Evolutionary conservation across 2,113 vertebrate species (phyloP).

Genomic region (Cygnus buccinator): DNA sequence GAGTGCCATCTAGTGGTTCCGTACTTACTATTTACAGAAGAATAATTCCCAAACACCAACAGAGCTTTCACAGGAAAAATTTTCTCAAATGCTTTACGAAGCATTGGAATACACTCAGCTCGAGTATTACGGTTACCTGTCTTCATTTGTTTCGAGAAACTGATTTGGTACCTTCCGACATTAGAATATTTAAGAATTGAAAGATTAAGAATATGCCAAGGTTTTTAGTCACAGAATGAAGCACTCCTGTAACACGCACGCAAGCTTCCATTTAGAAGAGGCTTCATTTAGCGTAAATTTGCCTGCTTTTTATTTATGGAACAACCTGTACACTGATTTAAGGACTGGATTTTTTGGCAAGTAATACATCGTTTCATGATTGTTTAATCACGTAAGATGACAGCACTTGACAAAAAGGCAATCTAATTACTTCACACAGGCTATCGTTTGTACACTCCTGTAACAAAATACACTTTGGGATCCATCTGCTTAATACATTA

Average conservation of each 20-base stretch:
- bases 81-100: background rate
- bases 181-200: background rate
- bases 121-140: background rate
- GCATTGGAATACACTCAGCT: background rate
- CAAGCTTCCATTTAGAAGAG: background rate
- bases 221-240: background rate
- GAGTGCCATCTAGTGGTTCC: slow-evolving; percentile 55
- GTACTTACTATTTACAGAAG: background rate
- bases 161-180: background rate
- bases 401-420: background rate
- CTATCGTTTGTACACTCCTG: background rate
- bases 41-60: rapidly evolving
- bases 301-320: background rate
- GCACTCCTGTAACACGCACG: background rate
- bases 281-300: background rate
- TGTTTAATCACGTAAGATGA: background rate
- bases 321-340: background rate
- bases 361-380: background rate
- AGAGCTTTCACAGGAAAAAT: background rate
- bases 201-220: background rate
- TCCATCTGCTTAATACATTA: slow-evolving; percentile 59
- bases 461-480: slow-evolving; percentile 35
- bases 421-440: background rate
- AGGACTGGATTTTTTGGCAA: background rate
- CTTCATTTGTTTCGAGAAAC: background rate